A percentile compares a stretch with the other conserved stretches of the same genome.
These are phyloP conservation scores for Drosophila testacea DNA, from an alignment of 2,888 invertebrate genomes.

Conservation along the genomic window DNA sequence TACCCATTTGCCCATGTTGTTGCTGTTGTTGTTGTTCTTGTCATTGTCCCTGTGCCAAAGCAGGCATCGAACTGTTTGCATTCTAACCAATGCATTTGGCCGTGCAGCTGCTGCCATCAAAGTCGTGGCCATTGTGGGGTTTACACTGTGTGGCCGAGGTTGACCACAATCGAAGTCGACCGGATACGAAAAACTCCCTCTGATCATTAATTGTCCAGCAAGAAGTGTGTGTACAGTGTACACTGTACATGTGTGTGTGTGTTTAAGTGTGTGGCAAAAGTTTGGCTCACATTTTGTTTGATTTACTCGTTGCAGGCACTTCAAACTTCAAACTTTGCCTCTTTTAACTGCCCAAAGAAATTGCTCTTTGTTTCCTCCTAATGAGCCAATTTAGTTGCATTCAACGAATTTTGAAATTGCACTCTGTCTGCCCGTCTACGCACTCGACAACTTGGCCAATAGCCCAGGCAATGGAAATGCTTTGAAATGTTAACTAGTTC, in stretches of 20 bases:
- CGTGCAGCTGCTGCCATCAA: constrained; percentile 74
- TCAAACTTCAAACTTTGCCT: constrained; percentile 69
- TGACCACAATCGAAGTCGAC: constrained; percentile 68
- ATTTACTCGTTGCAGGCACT: constrained; percentile 66
- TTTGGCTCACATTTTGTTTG: constrained; percentile 66
- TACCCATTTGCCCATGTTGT: constrained; percentile 39
- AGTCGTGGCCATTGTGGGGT: constrained; percentile 65
- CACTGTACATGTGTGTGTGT: not conserved
- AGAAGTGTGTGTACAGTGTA: constrained; percentile 26
- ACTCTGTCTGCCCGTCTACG: constrained; percentile 47
- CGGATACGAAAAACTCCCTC: constrained; percentile 32
- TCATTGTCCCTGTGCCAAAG: constrained; percentile 55
- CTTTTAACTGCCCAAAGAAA: constrained; percentile 36
- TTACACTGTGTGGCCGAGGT: constrained; percentile 66
- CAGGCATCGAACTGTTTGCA: constrained; percentile 77
- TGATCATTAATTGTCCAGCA: constrained; percentile 65
- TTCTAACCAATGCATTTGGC: constrained; percentile 70
- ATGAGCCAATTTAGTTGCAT: constrained; percentile 80
- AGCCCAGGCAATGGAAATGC: constrained; percentile 21
- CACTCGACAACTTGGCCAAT: constrained; percentile 63
- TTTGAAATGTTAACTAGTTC: constrained; percentile 72
- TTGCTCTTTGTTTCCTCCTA: constrained; percentile 69
- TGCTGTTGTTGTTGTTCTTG: constrained; percentile 32
- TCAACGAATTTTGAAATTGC: constrained; percentile 68
- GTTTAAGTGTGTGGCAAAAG: constrained; percentile 36